Conservation (phyloP, 2,113 vertebrate species). For the Neofelis nebulosa region DNA sequence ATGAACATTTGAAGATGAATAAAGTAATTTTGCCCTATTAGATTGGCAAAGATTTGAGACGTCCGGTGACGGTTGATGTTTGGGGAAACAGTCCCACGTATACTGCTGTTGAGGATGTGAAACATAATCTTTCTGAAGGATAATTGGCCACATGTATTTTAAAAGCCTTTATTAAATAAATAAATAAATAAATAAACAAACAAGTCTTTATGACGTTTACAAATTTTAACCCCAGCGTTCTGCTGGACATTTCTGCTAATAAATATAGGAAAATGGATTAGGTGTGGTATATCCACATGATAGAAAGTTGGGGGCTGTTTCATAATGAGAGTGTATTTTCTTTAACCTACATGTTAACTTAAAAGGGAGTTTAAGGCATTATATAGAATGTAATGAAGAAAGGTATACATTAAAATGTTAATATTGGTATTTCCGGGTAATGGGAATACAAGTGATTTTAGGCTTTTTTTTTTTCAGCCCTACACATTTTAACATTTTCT, state of each 20-base stretch:
- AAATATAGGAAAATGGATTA: neutral
- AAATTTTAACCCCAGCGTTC: neutral
- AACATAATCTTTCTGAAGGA: neutral
- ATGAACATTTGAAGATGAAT: neutral
- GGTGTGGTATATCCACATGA: neutral
- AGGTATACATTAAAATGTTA: neutral
- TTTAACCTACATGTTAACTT: neutral
- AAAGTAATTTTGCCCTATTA: neutral
- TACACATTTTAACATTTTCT: neutral
- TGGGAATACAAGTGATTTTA: neutral
- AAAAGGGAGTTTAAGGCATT: neutral
- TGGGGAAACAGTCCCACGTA: neutral
- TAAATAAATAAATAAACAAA: neutral
- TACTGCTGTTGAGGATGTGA: neutral
- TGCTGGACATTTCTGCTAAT: neutral
- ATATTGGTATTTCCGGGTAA: neutral
- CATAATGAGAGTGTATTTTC: neutral
- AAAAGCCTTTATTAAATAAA: neutral
- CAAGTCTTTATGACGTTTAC: neutral
- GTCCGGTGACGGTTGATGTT: neutral
- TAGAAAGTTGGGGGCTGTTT: neutral
- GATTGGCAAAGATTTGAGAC: neutral
- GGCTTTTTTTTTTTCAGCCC: neutral
- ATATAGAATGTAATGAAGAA: neutral
- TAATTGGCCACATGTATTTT: neutral